Percentiles rank a stretch among this genome's conserved stretches.
Evolutionary conservation across 2,113 vertebrate species (phyloP).

Genomic region (Peromyscus maniculatus): DNA sequence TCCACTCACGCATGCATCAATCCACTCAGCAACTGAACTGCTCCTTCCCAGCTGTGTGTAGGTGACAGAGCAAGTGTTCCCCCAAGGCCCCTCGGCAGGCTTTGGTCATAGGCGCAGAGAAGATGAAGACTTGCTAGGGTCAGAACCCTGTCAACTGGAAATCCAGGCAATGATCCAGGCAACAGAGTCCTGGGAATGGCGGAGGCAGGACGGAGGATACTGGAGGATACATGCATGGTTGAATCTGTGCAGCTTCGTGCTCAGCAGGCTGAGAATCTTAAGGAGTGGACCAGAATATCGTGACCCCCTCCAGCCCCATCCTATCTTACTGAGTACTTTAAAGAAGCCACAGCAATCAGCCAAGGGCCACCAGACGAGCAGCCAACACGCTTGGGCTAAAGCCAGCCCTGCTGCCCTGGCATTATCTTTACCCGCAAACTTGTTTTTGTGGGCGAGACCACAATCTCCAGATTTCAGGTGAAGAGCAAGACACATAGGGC

Average conservation of each 20-base stretch:
- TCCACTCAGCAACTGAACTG: too few species aligned
- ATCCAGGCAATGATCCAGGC: not conserved
- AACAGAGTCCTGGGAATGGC: not conserved
- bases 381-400: accelerated
- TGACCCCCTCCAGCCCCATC: not conserved
- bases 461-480: too few species aligned
- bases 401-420: not conserved
- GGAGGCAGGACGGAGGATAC: not conserved
- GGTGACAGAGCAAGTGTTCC: not conserved
- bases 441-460: not conserved
- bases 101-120: not conserved
- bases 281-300: not conserved
- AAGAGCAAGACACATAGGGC: too few species aligned
- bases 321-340: not conserved
- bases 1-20: not conserved
- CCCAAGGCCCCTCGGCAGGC: not conserved
- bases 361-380: not conserved
- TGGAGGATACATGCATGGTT: not conserved
- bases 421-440: too few species aligned
- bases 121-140: not conserved
- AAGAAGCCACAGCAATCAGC: not conserved
- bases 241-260: not conserved
- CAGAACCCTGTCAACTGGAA: not conserved
- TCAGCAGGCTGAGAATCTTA: accelerated
- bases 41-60: not conserved